A percentile compares a stretch with the other conserved stretches of the same genome.
Evolutionary conservation across 53 echinoderm and acorn worm species (phyloP).

Genomic region (Astropecten irregularis): DNA sequence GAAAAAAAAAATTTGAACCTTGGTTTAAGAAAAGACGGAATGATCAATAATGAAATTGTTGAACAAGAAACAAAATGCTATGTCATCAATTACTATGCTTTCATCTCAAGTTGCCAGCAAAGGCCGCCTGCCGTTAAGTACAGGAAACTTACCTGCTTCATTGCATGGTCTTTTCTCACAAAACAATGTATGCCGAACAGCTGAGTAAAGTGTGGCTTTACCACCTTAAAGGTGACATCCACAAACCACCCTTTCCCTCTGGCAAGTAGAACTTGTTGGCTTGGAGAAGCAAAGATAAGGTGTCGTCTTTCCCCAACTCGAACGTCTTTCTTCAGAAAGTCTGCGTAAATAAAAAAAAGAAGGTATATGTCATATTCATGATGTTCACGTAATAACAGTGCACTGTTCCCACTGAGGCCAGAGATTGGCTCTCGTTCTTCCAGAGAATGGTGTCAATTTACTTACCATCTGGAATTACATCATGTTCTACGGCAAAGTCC

Average conservation of each 20-base stretch:
- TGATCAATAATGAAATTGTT: too few relatives aligned
- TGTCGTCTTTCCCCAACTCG: too few relatives aligned
- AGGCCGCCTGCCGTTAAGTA: too few relatives aligned
- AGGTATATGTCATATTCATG: background rate
- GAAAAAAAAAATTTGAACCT: too few relatives aligned
- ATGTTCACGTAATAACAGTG: background rate
- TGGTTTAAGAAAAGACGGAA: too few relatives aligned
- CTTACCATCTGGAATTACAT: too few relatives aligned
- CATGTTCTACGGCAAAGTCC: too few relatives aligned
- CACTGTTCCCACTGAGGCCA: too few relatives aligned
- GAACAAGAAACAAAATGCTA: too few relatives aligned
- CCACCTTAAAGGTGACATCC: slow-evolving; percentile 65
- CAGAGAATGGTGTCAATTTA: background rate
- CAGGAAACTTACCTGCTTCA: slow-evolving; percentile 62
- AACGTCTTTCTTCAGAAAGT: slow-evolving; percentile 35
- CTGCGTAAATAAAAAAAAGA: background rate
- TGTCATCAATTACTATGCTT: too few relatives aligned
- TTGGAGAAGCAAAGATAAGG: slow-evolving; percentile 21
- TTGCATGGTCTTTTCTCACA: slow-evolving; percentile 15
- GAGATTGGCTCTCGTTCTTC: too few relatives aligned
- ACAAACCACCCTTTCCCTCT: slow-evolving; percentile 57
- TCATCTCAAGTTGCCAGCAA: too few relatives aligned
- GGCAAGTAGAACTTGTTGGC: slow-evolving; percentile 32
- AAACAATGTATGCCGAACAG: slow-evolving; percentile 59
- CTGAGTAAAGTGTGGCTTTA: slow-evolving; percentile 58